These are phyloP conservation scores for Eugnorisma glareosa DNA, from an alignment of 2,888 invertebrate genomes.

Conservation along the genomic window DNA sequence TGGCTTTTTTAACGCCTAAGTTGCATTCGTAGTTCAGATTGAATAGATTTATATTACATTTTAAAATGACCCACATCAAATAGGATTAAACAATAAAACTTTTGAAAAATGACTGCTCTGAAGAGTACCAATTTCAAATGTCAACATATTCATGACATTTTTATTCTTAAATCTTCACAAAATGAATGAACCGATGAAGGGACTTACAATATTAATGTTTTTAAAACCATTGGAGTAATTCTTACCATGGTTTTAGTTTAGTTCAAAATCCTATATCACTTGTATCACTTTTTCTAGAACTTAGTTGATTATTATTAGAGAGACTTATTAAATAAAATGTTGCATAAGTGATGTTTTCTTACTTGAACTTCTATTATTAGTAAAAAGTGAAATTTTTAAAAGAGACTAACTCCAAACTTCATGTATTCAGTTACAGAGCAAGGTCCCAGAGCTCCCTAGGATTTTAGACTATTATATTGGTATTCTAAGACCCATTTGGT, in stretches of 20 bases:
- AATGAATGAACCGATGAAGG: not conserved
- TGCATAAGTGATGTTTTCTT: no score
- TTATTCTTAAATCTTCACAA: not conserved
- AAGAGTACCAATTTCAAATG: no score
- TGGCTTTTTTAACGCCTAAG: no score
- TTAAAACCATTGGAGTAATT: not conserved
- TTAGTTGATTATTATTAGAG: not conserved
- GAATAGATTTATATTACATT: not conserved
- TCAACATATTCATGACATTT: not conserved
- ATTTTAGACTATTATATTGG: not conserved
- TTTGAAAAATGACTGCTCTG: no score
- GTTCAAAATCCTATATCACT: not conserved
- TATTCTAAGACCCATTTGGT: not conserved
- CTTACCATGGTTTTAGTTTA: not conserved
- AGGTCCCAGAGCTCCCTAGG: not conserved
- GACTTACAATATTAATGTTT: not conserved
- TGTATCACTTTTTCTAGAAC: not conserved
- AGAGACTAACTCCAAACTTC: not conserved
- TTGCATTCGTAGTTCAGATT: not conserved
- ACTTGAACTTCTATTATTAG: not conserved
- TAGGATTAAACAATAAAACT: not conserved
- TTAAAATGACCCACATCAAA: not conserved
- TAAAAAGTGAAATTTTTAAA: not conserved
- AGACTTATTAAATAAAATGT: not conserved
- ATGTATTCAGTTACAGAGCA: no score